Conservation (phyloP, 2,797 vertebrate species). For the Lophius americanus region DNA sequence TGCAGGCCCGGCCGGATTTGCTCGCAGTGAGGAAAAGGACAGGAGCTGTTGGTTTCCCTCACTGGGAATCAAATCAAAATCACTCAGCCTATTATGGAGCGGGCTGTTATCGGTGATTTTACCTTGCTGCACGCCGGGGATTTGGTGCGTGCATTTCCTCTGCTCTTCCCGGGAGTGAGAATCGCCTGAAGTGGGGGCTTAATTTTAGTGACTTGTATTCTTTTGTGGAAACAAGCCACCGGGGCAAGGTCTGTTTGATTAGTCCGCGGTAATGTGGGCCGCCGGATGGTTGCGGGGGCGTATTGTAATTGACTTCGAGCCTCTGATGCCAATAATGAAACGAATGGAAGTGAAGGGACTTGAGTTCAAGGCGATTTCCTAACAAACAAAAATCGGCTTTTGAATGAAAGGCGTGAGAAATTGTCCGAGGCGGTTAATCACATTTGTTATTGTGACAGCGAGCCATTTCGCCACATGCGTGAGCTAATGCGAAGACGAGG, state of each 20-base stretch:
- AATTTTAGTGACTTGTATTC: conserved; percentile 64
- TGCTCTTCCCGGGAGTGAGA: conserved; percentile 49
- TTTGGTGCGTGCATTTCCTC: conserved; percentile 13
- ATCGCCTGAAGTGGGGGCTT: conserved; percentile 69
- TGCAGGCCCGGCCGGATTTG: conserved; percentile 58
- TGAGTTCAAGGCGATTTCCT: conserved; percentile 41
- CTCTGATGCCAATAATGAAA: conserved; percentile 42
- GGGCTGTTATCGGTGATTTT: conserved; percentile 56
- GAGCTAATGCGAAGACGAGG: conserved; percentile 10
- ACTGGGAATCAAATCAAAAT: conserved; percentile 75
- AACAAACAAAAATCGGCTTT: conserved; percentile 50
- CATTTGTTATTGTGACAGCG: conserved; percentile 29
- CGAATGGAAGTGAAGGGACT: conserved; percentile 31
- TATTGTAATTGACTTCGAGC: conserved; percentile 52
- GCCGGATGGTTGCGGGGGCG: conserved; percentile 43
- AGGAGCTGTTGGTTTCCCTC: conserved; percentile 66
- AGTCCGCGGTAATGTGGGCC: conserved; percentile 52
- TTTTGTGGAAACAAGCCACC: conserved; percentile 56
- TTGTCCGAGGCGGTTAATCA: conserved; percentile 28
- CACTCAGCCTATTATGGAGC: conserved; percentile 61
- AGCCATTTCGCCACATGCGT: conserved; percentile 42
- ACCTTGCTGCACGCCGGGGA: conserved; percentile 48
- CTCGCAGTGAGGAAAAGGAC: conserved; percentile 54
- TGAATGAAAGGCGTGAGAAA: conserved; percentile 16
- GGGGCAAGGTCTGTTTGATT: conserved; percentile 69